phyloP scores from a whole-genome alignment of 1,140 invertebrate genomes.

The Cataglyphis hispanica region DNA sequence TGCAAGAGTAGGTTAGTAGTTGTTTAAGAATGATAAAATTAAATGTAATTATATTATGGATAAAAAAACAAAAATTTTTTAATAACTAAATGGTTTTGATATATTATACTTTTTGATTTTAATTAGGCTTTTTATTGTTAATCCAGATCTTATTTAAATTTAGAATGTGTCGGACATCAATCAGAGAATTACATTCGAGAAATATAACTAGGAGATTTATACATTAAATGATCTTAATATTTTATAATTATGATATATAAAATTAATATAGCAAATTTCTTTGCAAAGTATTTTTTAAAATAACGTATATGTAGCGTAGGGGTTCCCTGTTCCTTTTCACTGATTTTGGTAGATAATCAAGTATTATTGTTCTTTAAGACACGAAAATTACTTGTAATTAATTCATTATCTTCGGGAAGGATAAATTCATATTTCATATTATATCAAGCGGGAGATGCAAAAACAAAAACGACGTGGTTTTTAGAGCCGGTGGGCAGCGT shows the following conservation, averaged over 20 bases:
- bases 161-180: background rate
- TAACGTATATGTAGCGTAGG: constrained; percentile 42
- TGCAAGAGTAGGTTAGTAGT: background rate
- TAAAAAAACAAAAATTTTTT: background rate
- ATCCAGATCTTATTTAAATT: constrained; percentile 9
- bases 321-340: constrained; percentile 59
- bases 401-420: background rate
- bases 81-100: background rate
- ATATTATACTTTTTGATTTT: background rate
- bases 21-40: background rate
- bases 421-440: background rate
- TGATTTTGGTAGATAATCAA: background rate
- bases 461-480: constrained; percentile 43
- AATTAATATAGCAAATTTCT: background rate
- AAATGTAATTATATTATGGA: background rate
- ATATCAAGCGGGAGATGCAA: background rate
- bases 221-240: background rate
- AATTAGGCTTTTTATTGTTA: background rate
- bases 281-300: background rate
- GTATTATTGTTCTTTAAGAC: constrained; percentile 17
- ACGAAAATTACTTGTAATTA: background rate
- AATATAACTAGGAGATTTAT: background rate
- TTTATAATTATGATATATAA: background rate
- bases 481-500: constrained; percentile 85
- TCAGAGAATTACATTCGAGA: background rate